Percentiles rank a stretch among this genome's conserved stretches.
These are phyloP conservation scores for Hyles euphorbiae DNA, from an alignment of 1,140 invertebrate genomes.

Conservation along the genomic window DNA sequence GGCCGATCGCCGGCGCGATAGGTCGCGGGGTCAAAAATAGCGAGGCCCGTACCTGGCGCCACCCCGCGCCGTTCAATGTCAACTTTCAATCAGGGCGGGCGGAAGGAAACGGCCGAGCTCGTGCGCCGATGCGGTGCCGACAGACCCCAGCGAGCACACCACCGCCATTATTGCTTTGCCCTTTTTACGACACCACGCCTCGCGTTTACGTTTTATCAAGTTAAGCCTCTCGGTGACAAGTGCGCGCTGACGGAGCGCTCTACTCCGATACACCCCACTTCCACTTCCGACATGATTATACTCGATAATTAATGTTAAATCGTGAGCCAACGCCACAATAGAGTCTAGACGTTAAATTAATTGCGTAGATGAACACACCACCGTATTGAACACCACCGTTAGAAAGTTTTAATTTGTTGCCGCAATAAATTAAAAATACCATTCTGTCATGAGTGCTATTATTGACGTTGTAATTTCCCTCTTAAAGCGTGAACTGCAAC, in stretches of 20 bases:
- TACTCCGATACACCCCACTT: neutral
- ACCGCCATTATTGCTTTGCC: slow-evolving; percentile 45
- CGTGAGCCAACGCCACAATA: no score
- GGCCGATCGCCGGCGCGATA: slow-evolving; percentile 66
- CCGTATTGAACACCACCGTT: neutral
- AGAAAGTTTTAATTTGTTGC: slow-evolving; percentile 8
- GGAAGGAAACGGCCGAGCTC: slow-evolving; percentile 49
- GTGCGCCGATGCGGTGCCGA: slow-evolving; percentile 20
- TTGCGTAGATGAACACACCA: no score
- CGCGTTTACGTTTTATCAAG: slow-evolving; percentile 40
- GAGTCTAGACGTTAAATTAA: no score
- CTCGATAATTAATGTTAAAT: neutral
- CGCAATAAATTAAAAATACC: slow-evolving; percentile 13
- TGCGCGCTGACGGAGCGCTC: slow-evolving; percentile 23
- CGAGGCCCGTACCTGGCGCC: slow-evolving; percentile 64
- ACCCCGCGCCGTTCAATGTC: slow-evolving; percentile 62
- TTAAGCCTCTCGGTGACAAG: slow-evolving; percentile 34
- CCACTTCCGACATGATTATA: no score
- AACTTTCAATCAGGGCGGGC: slow-evolving; percentile 65
- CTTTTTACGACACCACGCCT: slow-evolving; percentile 37
- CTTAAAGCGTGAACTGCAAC: slow-evolving; percentile 43
- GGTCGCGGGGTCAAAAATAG: slow-evolving; percentile 67
- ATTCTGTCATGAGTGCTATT: slow-evolving; percentile 16
- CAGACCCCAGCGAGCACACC: slow-evolving; percentile 20
- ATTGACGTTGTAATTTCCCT: slow-evolving; percentile 38